Evolutionary conservation across 2,888 invertebrate species (phyloP), one percentile per base, ranked within the genome.

Genomic region (Lathronympha strigana): DNA sequence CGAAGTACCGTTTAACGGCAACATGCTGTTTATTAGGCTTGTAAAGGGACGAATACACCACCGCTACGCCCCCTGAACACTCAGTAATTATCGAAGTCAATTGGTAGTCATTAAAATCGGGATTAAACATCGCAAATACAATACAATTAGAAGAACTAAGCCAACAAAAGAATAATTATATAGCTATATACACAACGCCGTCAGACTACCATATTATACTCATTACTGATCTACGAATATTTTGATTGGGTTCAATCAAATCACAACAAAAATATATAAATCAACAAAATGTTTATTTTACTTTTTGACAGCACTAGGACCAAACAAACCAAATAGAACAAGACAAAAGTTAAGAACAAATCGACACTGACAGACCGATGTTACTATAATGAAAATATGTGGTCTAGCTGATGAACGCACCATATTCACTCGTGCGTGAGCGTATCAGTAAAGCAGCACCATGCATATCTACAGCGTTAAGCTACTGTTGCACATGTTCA

Each of bases 1-100:
- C 93, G 76, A 95, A 94, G 83, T 95, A 96, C 76, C 95, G 94
- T 79, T 96, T 96, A 33, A 96, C 87, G 3, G 96, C 95, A 62
- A 96, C 94, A 87, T 94, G 93, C 70, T 94, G 93, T 64, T 94
- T 93, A 58, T 93, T 94, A 8, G 94, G 93, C 69, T 93, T 91
- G 81, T 95, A 95, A 70, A 94, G 92, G 13, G 95, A 95, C 54
- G 96, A 93, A 78, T 95, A 95, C 21, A 96, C 95, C 2, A 94
- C 93, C 9, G 95, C 95, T 69, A 93, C 92, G 54, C 94, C 94
- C 74, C 95, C 94, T 80, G 94, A 95, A 77, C 96, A 95, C 76
- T 94, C 93, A 0, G 95, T 94, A 77, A 95, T 84, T 74, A 94
- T 93, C 54, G 95, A 93, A 84, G 95, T 94, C 69, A 94, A 89